These are phyloP conservation scores for Esox lucius DNA, from an alignment of 2,797 vertebrate genomes.

Conservation along the genomic window DNA sequence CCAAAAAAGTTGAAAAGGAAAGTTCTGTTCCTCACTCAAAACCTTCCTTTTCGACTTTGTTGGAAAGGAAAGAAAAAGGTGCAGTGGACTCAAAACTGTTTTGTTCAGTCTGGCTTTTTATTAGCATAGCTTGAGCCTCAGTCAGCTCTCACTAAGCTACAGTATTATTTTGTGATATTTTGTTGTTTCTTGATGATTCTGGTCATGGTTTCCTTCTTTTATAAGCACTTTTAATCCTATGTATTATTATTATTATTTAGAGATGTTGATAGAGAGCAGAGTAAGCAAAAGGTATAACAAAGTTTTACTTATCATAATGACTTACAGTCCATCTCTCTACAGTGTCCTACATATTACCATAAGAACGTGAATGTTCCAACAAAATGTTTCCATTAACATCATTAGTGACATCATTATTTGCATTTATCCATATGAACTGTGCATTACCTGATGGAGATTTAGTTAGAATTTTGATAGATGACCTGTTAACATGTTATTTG, in stretches of 20 bases:
- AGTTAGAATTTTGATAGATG: slow-evolving; percentile 36
- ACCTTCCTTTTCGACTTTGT: no score
- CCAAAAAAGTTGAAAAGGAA: no score
- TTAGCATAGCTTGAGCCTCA: no score
- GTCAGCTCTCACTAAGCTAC: not conserved
- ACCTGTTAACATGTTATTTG: not conserved
- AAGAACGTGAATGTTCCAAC: slow-evolving; percentile 21
- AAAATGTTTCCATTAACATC: not conserved
- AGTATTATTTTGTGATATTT: not conserved
- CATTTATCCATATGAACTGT: slow-evolving; percentile 46
- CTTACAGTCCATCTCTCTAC: not conserved
- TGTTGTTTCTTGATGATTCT: not conserved
- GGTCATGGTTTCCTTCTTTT: not conserved
- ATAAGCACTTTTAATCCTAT: not conserved
- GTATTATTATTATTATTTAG: not conserved
- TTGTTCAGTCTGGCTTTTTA: no score
- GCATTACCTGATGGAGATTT: slow-evolving; percentile 27
- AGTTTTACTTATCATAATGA: slow-evolving; percentile 5
- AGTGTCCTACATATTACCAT: not conserved
- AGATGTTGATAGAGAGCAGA: slow-evolving; percentile 8
- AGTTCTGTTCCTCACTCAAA: no score
- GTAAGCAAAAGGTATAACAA: not conserved
- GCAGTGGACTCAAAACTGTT: not conserved
- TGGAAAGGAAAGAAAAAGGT: no score
- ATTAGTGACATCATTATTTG: slow-evolving; percentile 45